Conservation (phyloP, 2,113 vertebrate species). For the Sapayoa aenigma region DNA sequence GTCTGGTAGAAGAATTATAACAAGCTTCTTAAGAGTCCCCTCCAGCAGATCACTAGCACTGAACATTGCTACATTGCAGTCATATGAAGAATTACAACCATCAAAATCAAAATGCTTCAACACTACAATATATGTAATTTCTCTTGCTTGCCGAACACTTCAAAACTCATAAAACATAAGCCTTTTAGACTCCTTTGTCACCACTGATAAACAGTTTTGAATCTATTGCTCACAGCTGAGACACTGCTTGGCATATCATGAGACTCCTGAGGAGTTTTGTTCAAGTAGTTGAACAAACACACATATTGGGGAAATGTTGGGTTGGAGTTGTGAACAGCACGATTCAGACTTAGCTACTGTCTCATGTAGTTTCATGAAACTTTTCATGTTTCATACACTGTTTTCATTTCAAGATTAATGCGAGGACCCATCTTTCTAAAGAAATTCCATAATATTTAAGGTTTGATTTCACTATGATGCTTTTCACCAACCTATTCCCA, state of each 20-base stretch:
- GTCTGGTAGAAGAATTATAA: background rate
- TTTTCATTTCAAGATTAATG: background rate
- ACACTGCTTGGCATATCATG: background rate
- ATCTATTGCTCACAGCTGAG: background rate
- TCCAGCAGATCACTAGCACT: background rate
- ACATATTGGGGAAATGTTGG: background rate
- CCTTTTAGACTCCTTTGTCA: background rate
- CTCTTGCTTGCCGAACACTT: background rate
- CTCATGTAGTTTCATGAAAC: background rate
- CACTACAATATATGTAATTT: background rate
- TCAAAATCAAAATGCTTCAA: background rate
- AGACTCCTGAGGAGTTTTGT: background rate
- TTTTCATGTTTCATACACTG: too few species aligned
- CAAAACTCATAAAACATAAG: background rate
- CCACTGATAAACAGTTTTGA: background rate
- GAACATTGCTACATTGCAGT: background rate
- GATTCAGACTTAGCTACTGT: background rate
- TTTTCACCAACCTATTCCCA: background rate
- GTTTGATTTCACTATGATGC: background rate
- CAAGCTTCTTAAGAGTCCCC: background rate
- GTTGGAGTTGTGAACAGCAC: background rate
- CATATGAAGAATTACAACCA: background rate
- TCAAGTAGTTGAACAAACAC: background rate
- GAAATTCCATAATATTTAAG: background rate
- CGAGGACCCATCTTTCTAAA: background rate